Conservation (phyloP, 2,888 invertebrate genomes). For the Pristionchus arcanus region DNA sequence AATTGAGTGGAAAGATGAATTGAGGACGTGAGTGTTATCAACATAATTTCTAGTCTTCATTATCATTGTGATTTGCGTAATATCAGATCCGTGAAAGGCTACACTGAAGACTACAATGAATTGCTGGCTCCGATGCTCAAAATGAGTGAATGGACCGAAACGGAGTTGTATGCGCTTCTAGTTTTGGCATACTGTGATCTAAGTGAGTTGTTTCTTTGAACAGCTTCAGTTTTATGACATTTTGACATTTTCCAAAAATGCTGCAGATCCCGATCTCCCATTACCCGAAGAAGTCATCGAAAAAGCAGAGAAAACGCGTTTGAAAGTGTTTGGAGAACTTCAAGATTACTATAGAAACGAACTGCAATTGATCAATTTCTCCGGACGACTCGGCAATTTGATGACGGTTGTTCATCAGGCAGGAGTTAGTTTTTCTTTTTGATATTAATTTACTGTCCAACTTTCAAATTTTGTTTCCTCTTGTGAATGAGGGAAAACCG, state of each 20-base stretch:
- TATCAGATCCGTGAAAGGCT: background rate
- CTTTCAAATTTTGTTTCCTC: too few species aligned
- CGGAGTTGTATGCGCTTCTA: background rate
- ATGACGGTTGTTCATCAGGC: background rate
- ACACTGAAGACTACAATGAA: background rate
- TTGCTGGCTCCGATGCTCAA: background rate
- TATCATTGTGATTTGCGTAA: background rate
- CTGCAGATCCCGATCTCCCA: background rate
- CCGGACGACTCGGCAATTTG: background rate
- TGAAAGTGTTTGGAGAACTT: background rate
- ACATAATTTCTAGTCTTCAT: background rate
- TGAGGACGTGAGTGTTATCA: background rate
- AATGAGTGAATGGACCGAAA: background rate
- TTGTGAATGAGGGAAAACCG: too few species aligned
- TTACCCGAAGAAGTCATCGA: background rate
- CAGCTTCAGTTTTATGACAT: too few species aligned
- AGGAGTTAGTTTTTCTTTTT: background rate
- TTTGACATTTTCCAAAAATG: too few species aligned
- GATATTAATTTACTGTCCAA: too few species aligned
- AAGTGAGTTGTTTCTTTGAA: background rate
- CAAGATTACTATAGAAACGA: constrained; percentile 13
- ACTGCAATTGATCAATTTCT: background rate
- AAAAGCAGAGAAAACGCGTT: background rate
- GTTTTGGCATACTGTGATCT: background rate
- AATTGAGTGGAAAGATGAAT: constrained; percentile 1